Conservation (phyloP, 1,140 invertebrate species). For the Acarapis woodi region DNA sequence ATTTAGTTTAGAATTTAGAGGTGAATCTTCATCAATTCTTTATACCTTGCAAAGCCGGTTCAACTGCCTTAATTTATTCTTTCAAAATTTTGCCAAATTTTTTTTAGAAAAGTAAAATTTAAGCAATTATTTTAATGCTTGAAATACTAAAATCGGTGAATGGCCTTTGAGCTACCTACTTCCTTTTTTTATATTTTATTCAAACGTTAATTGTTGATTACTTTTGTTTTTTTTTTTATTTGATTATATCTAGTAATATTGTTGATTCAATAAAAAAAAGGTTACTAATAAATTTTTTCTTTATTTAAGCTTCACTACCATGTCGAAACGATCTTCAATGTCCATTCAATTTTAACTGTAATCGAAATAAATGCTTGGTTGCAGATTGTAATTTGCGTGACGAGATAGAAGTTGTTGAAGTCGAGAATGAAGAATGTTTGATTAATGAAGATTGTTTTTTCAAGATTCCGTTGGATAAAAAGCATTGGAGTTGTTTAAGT, state of each 20-base stretch:
- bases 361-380: not conserved
- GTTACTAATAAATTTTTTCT: too few relatives aligned
- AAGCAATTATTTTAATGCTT: not conserved
- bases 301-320: too few relatives aligned
- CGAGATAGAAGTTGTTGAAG: not conserved
- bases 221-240: too few relatives aligned
- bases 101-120: not conserved
- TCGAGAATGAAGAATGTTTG: not conserved
- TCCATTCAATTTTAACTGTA: not conserved
- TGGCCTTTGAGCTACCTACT: not conserved
- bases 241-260: not conserved
- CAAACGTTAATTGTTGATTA: too few relatives aligned
- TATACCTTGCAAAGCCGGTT: not conserved
- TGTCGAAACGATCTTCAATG: not conserved
- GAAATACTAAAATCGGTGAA: not conserved
- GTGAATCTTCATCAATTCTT: not conserved
- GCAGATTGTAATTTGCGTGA: not conserved
- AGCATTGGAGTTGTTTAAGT: not conserved
- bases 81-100: not conserved
- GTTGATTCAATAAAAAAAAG: not conserved
- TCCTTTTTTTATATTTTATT: not conserved
- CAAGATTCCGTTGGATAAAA: not conserved
- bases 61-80: not conserved
- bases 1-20: not conserved
- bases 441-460: not conserved